Evolutionary conservation across 1,140 invertebrate species (phyloP).

Genomic region (Microplitis demolitor): DNA sequence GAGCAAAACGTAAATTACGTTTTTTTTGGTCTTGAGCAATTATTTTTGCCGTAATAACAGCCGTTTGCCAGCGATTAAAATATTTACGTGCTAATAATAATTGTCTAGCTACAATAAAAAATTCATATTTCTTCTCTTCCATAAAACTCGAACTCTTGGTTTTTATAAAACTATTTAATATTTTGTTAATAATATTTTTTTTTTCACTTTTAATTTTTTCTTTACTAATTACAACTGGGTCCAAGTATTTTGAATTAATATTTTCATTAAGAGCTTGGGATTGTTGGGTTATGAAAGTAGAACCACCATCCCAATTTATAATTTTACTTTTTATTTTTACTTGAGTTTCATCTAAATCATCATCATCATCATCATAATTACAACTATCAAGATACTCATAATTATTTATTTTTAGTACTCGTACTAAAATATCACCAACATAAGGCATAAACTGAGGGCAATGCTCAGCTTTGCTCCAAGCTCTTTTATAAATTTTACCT

Average conservation of each 20-base stretch:
- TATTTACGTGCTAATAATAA: conserved; percentile 34
- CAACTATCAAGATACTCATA: neutral
- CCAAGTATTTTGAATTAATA: neutral
- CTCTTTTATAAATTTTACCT: conserved; percentile 47
- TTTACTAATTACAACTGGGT: neutral
- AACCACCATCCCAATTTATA: conserved; percentile 13
- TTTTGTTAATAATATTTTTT: neutral
- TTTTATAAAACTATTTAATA: conserved; percentile 22
- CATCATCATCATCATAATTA: neutral
- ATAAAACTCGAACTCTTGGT: conserved; percentile 8
- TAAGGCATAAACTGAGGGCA: conserved; percentile 56
- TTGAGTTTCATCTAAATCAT: neutral
- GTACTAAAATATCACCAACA: conserved; percentile 57
- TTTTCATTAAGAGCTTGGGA: neutral
- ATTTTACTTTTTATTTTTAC: neutral
- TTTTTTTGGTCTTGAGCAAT: conserved; percentile 40
- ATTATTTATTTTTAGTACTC: conserved; percentile 45
- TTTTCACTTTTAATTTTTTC: conserved; percentile 5
- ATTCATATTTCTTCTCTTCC: neutral
- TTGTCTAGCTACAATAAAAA: conserved; percentile 26
- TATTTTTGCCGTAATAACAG: conserved; percentile 35
- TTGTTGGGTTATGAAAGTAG: conserved; percentile 10
- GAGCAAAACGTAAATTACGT: conserved; percentile 43
- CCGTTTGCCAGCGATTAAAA: conserved; percentile 36
- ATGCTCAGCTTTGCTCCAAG: conserved; percentile 48